Conservation (phyloP, 2,113 vertebrate genomes). For the Brachionichthys hirsutus region DNA sequence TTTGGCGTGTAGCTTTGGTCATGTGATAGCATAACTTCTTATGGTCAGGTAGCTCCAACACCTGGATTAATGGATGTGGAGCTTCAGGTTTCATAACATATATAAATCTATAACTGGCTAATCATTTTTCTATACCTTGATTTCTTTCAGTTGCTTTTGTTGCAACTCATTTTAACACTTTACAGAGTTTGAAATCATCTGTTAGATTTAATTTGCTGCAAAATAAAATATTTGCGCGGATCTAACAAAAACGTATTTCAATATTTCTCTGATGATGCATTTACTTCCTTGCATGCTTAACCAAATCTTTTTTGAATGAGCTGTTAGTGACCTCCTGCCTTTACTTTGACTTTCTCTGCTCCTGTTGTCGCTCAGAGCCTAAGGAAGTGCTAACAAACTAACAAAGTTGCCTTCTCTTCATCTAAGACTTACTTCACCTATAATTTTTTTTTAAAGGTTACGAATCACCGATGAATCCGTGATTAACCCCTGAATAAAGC, state of each 20-base stretch:
- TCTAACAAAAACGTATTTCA: no score
- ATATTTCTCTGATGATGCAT: not conserved
- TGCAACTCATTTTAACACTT: not conserved
- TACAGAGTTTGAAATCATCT: not conserved
- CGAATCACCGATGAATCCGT: not conserved
- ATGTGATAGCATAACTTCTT: constrained; percentile 32
- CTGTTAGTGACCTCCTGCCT: not conserved
- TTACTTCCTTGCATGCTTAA: constrained; percentile 9
- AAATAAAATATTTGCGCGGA: not conserved
- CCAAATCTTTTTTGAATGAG: not conserved
- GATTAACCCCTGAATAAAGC: no score
- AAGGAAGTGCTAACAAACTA: constrained; percentile 7
- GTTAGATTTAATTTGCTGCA: not conserved
- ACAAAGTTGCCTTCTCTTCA: constrained; percentile 6
- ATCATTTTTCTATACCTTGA: no score
- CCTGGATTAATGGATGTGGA: constrained; percentile 38
- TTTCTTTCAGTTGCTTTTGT: not conserved
- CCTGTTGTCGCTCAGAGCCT: constrained; percentile 4
- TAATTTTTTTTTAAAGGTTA: not conserved
- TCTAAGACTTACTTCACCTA: not conserved
- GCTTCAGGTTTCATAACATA: constrained; percentile 34
- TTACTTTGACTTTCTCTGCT: not conserved
- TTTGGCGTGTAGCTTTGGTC: constrained; percentile 27
- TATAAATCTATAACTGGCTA: not conserved
- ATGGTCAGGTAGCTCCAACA: constrained; percentile 27